Base-by-base conservation (phyloP, 2,113 vertebrate genomes). In the Recurvirostra avosetta region DNA sequence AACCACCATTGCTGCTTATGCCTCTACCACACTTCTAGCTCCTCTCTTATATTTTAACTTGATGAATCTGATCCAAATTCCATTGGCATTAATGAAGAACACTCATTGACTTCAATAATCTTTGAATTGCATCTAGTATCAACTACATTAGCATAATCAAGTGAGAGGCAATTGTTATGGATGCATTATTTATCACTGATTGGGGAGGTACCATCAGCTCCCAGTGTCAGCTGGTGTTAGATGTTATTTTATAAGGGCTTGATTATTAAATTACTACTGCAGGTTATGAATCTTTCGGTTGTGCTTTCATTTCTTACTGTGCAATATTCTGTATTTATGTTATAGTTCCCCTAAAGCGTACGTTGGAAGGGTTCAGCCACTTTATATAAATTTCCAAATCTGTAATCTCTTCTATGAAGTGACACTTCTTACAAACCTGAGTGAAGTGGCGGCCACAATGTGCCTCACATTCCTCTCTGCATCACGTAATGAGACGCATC, bases 121-220 rank as follows among this genome's bases (percentile, higher is more conserved):
- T 94, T 92, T 73, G 89, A 97, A 91, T 91, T 97, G 81, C 4
- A 62, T 75, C 89, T 91, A 79, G 71, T 82, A 90, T 94, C 94
- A 92, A 91, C 86, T 71, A 9, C 41, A 89, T 95, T 91, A 92
- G 43, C 91, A 80, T 97, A 96, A 96, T 95, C 84, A 97, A 95
- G 89, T 76, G 62, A 94, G 72, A 92, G 30, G 23, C 87, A 85
- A 73, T 95, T 97, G 80, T 92, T 92, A 94, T n/a, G 55, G 63
- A 88, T 91, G 94, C 50, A 45, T 92, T 97, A 97, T 96, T 96
- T 96, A 96, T 82, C 70, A 80, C 83, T 95, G 96, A 90, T 94
- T 90, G 89, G 32, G 78, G 58, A 88, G 16, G n/a, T 66, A 20
- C 45, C 7, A 11, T 70, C 86, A 92, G 75, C 22, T 95, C 73